These are phyloP conservation scores for Venusia cambrica DNA, from an alignment of 2,888 invertebrate species.

Conservation along the genomic window DNA sequence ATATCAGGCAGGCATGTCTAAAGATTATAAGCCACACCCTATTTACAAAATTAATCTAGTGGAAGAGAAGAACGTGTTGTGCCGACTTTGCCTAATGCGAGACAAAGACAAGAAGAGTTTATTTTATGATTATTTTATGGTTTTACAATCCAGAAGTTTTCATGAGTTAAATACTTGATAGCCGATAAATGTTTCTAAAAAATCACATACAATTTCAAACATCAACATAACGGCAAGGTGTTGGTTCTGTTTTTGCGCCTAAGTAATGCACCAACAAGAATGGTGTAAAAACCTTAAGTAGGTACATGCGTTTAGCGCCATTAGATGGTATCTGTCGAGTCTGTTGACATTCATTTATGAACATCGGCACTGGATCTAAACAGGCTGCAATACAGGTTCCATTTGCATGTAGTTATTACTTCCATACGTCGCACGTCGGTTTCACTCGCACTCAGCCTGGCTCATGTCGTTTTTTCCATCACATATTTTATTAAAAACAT, in stretches of 20 bases:
- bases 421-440: conserved; percentile 11
- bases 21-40: too few species aligned
- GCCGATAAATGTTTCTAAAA: too few species aligned
- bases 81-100: too few species aligned
- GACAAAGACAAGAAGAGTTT: too few species aligned
- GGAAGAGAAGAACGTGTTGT: too few species aligned
- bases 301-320: conserved; percentile 23
- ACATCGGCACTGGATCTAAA: conserved; percentile 15
- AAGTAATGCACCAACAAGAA: conserved; percentile 9
- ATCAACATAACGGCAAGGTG: conserved; percentile 8
- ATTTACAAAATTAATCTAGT: too few species aligned
- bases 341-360: conserved; percentile 42
- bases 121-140: too few species aligned
- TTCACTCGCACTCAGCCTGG: conserved; percentile 32
- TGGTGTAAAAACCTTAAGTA: conserved; percentile 29
- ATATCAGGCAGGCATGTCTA: too few species aligned
- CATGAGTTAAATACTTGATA: too few species aligned
- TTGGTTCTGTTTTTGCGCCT: conserved; percentile 14
- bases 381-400: conserved; percentile 30
- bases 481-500: conserved; percentile 41
- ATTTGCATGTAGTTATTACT: conserved; percentile 29
- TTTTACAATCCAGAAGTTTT: too few species aligned
- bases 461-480: conserved; percentile 39
- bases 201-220: not conserved
- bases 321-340: conserved; percentile 37